Base-by-base conservation (phyloP, 2,888 invertebrate genomes). In the Melikaiella ostensackeni region DNA sequence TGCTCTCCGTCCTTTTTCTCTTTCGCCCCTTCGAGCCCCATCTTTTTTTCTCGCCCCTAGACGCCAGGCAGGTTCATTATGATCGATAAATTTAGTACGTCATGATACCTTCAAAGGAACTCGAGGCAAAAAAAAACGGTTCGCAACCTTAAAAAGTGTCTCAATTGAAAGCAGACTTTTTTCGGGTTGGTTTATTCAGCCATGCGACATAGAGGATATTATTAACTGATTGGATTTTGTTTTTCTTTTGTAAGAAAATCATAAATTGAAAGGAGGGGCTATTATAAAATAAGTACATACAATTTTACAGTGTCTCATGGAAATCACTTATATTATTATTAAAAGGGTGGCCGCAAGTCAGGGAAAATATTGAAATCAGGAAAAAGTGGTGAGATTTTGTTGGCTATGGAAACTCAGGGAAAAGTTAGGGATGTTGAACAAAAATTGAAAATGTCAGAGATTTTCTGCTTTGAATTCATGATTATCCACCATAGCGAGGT, bases 71-170 rank as follows among this genome's bases (percentile, higher is more conserved):
- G 74, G 77, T 77, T 77, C 77, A 77, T 77, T 77, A 77, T 77
- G 77, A 77, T 77, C 77, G 63, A 77, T 77, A 77, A 77, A 77
- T 77, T 77, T 77, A 62, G 74, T 74, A 74, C 74, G 70, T 70
- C 77, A 74, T 74, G 70, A 70, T 70, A 70, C 70, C 70, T 70
- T 70, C 70, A 70, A 70, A 70, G 50, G 70, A 55, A 70, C 50
- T 70, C n/a, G 27, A 50, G n/a, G 46, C 24, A 66, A 42, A 70
- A 70, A 64, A 70, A 70, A 70, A 70, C 70, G 70, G 70, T 70
- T 70, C 70, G 70, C 70, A 70, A 70, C 70, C 70, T 70, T 70
- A 70, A 50, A 70, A 70, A 70, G 30, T 70, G 50, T 70, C 70
- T 70, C 70, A 50, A 70, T 70, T 70, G 70, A 70, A 70, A 46